Base-by-base conservation (phyloP, 2,797 vertebrate genomes). In the Microctenopoma steveboyesi region DNA sequence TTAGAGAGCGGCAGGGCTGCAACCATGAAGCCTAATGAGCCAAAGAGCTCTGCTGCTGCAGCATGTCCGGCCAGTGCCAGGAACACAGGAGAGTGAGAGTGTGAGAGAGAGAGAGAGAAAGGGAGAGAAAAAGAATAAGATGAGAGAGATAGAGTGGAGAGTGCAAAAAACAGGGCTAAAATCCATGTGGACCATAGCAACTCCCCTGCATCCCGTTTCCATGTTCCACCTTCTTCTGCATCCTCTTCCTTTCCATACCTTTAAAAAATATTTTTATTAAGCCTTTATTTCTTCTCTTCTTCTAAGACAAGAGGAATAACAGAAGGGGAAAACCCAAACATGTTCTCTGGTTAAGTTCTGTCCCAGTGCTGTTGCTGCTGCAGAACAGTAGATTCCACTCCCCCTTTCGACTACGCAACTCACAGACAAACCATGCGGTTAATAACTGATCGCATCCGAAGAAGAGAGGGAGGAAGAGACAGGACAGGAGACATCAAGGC, bases 1-100 rank as follows among this genome's bases (percentile, higher is more conserved):
- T 91, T 89, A 88, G 88, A 87, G 82, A 89, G 88, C 84, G 79
- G 88, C 81, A 82, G 86, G 72, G 86, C 89, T 92, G 91, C 90
- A 91, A 87, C 88, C 88, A 83, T 87, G 87, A 91, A 90, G 90
- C 85, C 88, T 93, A 93, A 94, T 91, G 92, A 92, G 92, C 90
- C 88, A 88, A 83, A 89, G 88, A 91, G 85, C 90, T 79, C 78
- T 90, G 86, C 92, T 92, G 92, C 92, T 88, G 91, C 91, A 91
- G 89, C 92, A 89, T 92, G 91, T 91, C 92, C 91, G 87, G 92
- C 89, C 89, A 91, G 88, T 88, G 91, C 86, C 81, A 90, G 82
- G 81, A 88, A 86, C 86, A 90, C 74, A 35, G 64, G 85, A 69
- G 80, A 82, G 69, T 53, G 10, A 22, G 22, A 22, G 22, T 22